These are phyloP conservation scores for Chloebia gouldiae DNA, from an alignment of 2,113 vertebrate genomes.

Conservation along the genomic window DNA sequence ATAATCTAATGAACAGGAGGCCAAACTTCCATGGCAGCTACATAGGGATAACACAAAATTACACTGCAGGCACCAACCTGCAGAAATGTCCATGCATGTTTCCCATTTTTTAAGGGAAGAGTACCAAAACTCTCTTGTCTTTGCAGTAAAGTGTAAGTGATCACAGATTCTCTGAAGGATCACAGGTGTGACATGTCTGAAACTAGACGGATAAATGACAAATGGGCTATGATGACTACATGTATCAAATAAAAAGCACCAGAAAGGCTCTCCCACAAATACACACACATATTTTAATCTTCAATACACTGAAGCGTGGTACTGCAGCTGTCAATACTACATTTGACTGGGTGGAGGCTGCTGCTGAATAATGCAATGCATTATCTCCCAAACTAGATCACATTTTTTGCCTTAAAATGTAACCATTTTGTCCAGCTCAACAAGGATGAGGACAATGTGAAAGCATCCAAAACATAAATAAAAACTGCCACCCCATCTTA, in stretches of 20 bases:
- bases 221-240: not conserved
- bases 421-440: not conserved
- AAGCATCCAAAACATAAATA: not conserved
- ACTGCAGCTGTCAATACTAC: not conserved
- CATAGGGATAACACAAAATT: not conserved
- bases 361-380: not conserved
- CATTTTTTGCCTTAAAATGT: not conserved
- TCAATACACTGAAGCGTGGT: not conserved
- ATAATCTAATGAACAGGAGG: accelerated
- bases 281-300: not conserved
- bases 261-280: not conserved
- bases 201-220: not conserved
- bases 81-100: not conserved
- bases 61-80: not conserved
- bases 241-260: not conserved
- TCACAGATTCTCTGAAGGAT: not conserved
- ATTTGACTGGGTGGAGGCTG: not conserved
- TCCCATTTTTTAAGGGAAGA: not conserved
- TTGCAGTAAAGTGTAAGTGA: not conserved
- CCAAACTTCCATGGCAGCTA: not conserved
- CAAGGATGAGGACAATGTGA: not conserved
- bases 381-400: not conserved
- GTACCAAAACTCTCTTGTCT: not conserved
- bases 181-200: accelerated
- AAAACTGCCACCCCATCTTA: not conserved